phyloP scores from a whole-genome alignment of 2,113 vertebrate genomes.

The Odontesthes bonariensis region DNA sequence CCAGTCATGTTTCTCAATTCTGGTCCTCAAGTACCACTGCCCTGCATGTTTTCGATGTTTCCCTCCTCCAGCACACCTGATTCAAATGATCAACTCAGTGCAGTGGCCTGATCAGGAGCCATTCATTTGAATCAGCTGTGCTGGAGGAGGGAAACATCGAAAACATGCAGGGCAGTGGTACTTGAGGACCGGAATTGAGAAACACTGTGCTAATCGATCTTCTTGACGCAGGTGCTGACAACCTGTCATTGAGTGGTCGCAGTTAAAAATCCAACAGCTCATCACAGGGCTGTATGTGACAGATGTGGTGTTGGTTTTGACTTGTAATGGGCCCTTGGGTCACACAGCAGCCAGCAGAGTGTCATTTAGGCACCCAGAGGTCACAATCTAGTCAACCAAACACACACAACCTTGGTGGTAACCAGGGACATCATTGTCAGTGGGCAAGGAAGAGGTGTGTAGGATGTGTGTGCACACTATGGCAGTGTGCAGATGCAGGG shows the following conservation, averaged over 20 bases:
- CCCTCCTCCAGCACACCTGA: too few species aligned
- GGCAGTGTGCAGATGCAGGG: constrained; percentile 31
- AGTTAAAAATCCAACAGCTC: constrained; percentile 50
- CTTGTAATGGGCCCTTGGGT: constrained; percentile 62
- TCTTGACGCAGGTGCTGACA: constrained; percentile 67
- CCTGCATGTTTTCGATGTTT: too few species aligned
- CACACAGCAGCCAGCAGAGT: constrained; percentile 42
- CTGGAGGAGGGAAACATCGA: too few species aligned
- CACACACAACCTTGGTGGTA: constrained; percentile 30
- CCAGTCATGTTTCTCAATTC: too few species aligned
- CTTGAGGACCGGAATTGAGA: too few species aligned
- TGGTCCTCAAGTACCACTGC: too few species aligned
- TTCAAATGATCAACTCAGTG: too few species aligned
- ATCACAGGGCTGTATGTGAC: constrained; percentile 56
- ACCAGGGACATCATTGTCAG: constrained; percentile 58
- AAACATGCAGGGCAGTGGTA: too few species aligned
- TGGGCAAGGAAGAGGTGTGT: constrained; percentile 29
- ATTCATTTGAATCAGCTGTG: too few species aligned
- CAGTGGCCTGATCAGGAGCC: too few species aligned
- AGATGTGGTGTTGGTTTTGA: constrained; percentile 55
- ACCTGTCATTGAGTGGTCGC: constrained; percentile 50
- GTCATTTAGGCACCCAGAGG: constrained; percentile 46
- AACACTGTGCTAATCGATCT: too few species aligned
- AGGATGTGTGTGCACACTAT: constrained; percentile 15
- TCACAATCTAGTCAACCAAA: constrained; percentile 40